phyloP scores from a whole-genome alignment of 2,113 vertebrate species.

The Chamaetylas fuelleborni region DNA sequence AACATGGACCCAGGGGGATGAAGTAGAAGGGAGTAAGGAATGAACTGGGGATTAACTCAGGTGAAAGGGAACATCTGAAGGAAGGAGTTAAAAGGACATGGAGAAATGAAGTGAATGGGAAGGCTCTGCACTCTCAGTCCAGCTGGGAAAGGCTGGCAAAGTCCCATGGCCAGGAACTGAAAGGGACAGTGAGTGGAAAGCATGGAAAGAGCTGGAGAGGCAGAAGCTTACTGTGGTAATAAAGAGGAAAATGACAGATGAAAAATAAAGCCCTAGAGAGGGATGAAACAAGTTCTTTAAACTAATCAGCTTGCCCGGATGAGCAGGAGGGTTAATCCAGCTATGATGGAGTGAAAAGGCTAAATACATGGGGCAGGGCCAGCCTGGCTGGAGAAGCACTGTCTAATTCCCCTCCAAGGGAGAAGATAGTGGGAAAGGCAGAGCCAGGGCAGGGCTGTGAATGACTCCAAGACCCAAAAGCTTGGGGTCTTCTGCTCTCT shows the following conservation, averaged over 20 bases:
- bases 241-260: conserved; percentile 10
- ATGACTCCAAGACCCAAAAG: neutral
- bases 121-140: neutral
- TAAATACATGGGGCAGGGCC: neutral
- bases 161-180: neutral
- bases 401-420: neutral
- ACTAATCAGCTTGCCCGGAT: conserved; percentile 58
- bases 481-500: neutral
- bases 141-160: neutral
- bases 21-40: neutral
- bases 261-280: conserved; percentile 45
- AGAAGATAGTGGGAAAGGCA: neutral
- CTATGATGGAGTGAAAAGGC: neutral
- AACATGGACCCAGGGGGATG: accelerated
- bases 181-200: neutral
- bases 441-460: neutral
- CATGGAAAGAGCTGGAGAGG: neutral
- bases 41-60: neutral
- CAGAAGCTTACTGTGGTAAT: neutral
- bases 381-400: neutral
- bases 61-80: neutral
- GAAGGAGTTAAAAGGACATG: neutral
- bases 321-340: conserved; percentile 42
- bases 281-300: conserved; percentile 41
- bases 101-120: neutral